Base-by-base conservation (phyloP, 2,113 vertebrate genomes). In the Speoplatyrhinus poulsoni region DNA sequence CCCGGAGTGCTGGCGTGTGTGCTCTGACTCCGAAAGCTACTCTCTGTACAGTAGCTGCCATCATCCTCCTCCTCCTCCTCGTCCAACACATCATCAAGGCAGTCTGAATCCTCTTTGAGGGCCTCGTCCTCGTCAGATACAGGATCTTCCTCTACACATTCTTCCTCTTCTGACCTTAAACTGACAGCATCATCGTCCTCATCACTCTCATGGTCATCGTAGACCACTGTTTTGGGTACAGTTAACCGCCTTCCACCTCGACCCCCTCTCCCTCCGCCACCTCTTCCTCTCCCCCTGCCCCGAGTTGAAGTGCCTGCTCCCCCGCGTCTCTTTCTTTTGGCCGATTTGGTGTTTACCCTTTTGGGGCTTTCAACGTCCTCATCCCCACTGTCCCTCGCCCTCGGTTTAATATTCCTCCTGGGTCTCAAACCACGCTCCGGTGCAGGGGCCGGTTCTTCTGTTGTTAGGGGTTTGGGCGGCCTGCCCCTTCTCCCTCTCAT, bases 121-220 rank as follows among this genome's bases (percentile, higher is more conserved):
- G 92, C 93, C 88, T 95, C 95, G 0, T 91, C 88, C 67, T 94
- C 93, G 59, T 96, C 97, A 55, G 94, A 92, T 76, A 89, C 89
- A 49, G 90, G 92, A 68, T 96, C 95, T 72, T 95, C 95, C 82
- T 95, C 95, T 46, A 95, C 85, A 13, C 89, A 93, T 85, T 96
- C 95, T 60, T 96, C 95, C 89, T 95, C 95, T 84, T 96, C 96
- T 33, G 96, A 96, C 73, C 93, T 89, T 69, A 92, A 54, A 13
- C 93, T 94, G 48, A 93, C 93, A 8, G 90, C 93, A 46, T 98
- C 96, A 57, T 94, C 92, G 0, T 93, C 92, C 12, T 94, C 93
- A 3, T 97, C 96, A 58, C 96, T 98, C 90, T 98, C 96, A 87
- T 98, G 96, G 92, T 98, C 97, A 74, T 98, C 96, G 91, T 98